Evolutionary conservation across 2,888 invertebrate genomes (phyloP), one percentile per base, ranked within the genome.

Genomic region (Conomelus anceps): DNA sequence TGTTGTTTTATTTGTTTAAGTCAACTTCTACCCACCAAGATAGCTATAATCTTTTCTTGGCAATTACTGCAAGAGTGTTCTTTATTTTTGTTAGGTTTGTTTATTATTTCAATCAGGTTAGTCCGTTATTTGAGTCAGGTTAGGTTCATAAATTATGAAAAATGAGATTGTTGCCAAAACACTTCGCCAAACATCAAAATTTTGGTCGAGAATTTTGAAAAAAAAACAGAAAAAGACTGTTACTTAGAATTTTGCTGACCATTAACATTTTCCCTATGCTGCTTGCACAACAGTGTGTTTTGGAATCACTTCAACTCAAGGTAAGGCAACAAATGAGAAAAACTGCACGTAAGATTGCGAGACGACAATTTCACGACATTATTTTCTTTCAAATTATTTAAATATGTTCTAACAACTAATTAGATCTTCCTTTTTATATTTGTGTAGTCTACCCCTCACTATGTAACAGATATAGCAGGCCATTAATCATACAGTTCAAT

Each of bases 301-400:
- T 98, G 98, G 98, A 98, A 98, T 96, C 97, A 98, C 97, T 98
- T 98, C 97, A 98, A 98, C 94, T 97, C 98, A 96, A 98, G 98
- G 98, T 98, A 98, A 98, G 98, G 91, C 84, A 23, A 91, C 88
- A 88, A 24, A 63, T 85, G 29, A n/a, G 63, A 84, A 84, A 88
- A 88, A 88, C 86, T 88, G 26, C 29, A 87, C 84, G 29, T 87
- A 26, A 89, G 89, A 89, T 89, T 63, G 63, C 20, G n/a, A 63
- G n/a, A n/a, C 63, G 63, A 26, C 87, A 87, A 24, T 87, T 24
- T 87, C 87, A 87, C 29, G 24, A 29, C 11, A 26, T 63, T 63
- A 20, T 63, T 63, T 63, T 63, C 63, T 63, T 63, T 63, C 63
- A 63, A 63, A n/a, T 63, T 63, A 63, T 63, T 63, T 63, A 7